Percentiles rank a stretch among this genome's conserved stretches.
Evolutionary conservation across 2,888 invertebrate genomes (phyloP).

Genomic region (Cryptophagus acutangulus): DNA sequence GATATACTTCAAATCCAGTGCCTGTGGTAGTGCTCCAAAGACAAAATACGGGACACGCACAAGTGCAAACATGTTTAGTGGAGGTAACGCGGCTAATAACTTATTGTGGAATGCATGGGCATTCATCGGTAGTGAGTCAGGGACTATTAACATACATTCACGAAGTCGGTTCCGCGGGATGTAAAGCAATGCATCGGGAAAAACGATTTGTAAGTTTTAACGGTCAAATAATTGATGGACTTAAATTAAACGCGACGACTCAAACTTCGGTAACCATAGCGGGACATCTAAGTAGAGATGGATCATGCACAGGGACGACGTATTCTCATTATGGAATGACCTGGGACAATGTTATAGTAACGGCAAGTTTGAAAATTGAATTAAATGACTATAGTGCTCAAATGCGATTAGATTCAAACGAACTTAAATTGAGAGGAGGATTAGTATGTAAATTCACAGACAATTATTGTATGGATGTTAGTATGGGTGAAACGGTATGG

Average conservation of each 20-base stretch:
- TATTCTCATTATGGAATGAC: constrained; percentile 7
- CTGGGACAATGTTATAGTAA: constrained; percentile 17
- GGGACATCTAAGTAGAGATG: constrained; percentile 9
- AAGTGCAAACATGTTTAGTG: too few relatives aligned
- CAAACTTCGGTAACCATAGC: constrained; percentile 12
- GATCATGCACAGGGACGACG: constrained; percentile 11
- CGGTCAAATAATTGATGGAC: background rate
- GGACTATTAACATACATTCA: constrained; percentile 15
- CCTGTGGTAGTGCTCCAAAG: too few relatives aligned
- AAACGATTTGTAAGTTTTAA: background rate
- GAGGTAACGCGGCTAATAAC: constrained; percentile 14
- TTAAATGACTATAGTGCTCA: constrained; percentile 14
- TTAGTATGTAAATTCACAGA: constrained; percentile 14
- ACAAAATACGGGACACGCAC: too few relatives aligned
- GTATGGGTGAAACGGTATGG: too few relatives aligned
- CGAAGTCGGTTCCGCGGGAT: constrained; percentile 16
- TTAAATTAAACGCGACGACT: constrained; percentile 11
- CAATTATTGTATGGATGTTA: constrained; percentile 17
- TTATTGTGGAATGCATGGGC: constrained; percentile 18
- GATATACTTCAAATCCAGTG: too few relatives aligned
- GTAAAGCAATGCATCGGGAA: constrained; percentile 12
- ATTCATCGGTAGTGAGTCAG: constrained; percentile 16
- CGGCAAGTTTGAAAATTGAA: constrained; percentile 14
- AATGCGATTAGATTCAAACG: constrained; percentile 15
- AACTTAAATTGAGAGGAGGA: constrained; percentile 13